Evolutionary conservation across 2,113 vertebrate species (phyloP).

Genomic region (Rhadina sibilatrix): DNA sequence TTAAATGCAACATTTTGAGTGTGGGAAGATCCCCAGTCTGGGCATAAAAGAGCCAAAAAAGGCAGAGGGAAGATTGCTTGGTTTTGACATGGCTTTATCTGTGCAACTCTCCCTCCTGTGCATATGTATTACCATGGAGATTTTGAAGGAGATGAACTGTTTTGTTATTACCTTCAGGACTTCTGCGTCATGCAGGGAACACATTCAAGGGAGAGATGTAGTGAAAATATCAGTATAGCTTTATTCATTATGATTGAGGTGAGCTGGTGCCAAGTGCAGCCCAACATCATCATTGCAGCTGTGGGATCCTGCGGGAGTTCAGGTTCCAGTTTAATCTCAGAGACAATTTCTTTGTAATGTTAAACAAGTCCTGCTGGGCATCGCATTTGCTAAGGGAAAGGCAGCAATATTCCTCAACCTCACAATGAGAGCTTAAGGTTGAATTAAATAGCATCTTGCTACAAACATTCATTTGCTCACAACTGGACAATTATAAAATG

Average conservation of each 20-base stretch:
- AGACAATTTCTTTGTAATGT: background rate
- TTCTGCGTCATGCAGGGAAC: background rate
- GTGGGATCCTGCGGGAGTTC: background rate
- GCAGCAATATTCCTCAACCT: background rate
- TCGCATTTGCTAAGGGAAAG: background rate
- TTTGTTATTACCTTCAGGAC: background rate
- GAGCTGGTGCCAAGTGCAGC: background rate
- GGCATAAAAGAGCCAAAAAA: background rate
- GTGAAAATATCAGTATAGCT: background rate
- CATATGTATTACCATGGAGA: background rate
- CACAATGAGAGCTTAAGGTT: background rate
- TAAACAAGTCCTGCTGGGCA: background rate
- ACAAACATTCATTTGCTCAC: background rate
- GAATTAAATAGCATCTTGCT: background rate
- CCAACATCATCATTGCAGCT: background rate
- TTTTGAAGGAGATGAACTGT: background rate
- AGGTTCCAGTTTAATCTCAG: background rate
- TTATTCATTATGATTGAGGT: background rate
- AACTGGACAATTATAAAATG: too few relatives aligned
- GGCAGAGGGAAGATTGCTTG: background rate
- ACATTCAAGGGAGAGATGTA: background rate
- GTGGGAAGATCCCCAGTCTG: background rate
- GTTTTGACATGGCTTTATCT: background rate
- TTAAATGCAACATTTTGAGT: background rate
- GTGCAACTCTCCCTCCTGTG: background rate